phyloP scores from a whole-genome alignment of 2,797 vertebrate genomes.

The Myotis myotis region DNA sequence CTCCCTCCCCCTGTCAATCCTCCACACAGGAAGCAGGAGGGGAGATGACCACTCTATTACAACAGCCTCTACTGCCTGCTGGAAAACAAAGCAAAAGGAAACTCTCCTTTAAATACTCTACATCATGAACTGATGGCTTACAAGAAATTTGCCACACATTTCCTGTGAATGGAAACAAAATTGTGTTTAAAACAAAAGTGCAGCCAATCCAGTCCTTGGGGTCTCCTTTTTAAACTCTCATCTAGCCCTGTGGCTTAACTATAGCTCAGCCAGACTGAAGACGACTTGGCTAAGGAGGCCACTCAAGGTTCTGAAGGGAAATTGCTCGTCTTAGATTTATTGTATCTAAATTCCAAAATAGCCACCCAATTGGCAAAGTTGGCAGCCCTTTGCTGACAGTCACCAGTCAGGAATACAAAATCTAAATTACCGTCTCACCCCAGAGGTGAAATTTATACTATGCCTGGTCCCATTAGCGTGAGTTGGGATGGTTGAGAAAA shows the following conservation, averaged over 20 bases:
- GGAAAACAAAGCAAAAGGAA: slow-evolving; percentile 33
- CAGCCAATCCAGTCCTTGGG: background rate
- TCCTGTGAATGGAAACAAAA: slow-evolving; percentile 25
- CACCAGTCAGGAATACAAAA: background rate
- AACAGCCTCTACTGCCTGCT: background rate
- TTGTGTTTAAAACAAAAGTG: slow-evolving; percentile 48
- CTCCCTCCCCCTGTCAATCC: background rate
- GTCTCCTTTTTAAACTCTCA: background rate
- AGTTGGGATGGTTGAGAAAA: slow-evolving; percentile 37
- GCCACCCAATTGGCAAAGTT: background rate
- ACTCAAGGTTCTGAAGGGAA: slow-evolving; percentile 38
- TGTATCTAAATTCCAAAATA: slow-evolving; percentile 50
- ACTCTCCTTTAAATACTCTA: background rate
- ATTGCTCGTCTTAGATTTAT: slow-evolving; percentile 55
- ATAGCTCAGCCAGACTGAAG: slow-evolving; percentile 39
- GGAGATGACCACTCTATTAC: background rate
- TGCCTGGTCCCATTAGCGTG: background rate
- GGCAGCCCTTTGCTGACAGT: background rate
- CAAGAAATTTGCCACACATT: slow-evolving; percentile 34
- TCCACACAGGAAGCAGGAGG: background rate
- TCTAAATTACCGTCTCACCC: background rate
- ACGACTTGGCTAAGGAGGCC: slow-evolving; percentile 32
- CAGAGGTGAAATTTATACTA: background rate
- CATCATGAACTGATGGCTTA: background rate
- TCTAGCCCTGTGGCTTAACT: background rate